Conservation (phyloP, 1,140 invertebrate species). For the Formica selysi region DNA sequence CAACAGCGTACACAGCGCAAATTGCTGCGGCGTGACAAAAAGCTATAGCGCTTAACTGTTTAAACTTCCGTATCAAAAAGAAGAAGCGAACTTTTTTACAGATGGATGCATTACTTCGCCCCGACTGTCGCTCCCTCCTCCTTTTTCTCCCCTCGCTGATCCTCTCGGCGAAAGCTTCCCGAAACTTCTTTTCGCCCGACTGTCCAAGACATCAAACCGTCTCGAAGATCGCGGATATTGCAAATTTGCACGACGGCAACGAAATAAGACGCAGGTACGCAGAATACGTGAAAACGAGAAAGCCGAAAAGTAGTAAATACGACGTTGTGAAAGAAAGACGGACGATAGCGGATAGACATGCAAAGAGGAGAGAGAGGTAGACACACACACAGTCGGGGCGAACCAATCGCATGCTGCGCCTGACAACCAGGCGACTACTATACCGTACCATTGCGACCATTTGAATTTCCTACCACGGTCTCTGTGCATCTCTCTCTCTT, state of each 20-base stretch:
- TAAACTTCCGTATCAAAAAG: slow-evolving; percentile 19
- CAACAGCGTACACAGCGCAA: not conserved
- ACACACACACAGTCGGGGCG: slow-evolving; percentile 67
- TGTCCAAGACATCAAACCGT: slow-evolving; percentile 10
- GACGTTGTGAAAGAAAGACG: slow-evolving; percentile 69
- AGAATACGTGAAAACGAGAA: slow-evolving; percentile 38
- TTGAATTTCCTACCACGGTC: slow-evolving; percentile 81
- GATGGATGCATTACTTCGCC: not conserved
- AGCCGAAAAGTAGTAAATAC: slow-evolving; percentile 64
- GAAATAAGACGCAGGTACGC: slow-evolving; percentile 30
- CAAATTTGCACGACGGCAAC: not conserved
- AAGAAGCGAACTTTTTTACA: not conserved
- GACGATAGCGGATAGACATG: slow-evolving; percentile 29
- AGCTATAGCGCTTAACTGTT: not conserved
- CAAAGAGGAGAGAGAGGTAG: slow-evolving; percentile 61
- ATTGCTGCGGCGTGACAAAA: not conserved
- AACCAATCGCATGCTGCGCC: slow-evolving; percentile 83
- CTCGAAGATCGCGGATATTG: slow-evolving; percentile 7
- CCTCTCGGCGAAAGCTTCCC: not conserved
- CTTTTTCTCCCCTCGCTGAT: not conserved
- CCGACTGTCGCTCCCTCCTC: no score
- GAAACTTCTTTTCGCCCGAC: slow-evolving; percentile 10
- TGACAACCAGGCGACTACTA: slow-evolving; percentile 82
- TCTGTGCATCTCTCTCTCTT: slow-evolving; percentile 45
- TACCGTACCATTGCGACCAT: slow-evolving; percentile 82